These are phyloP conservation scores for Lathronympha strigana DNA, from an alignment of 2,888 invertebrate species.

Conservation along the genomic window DNA sequence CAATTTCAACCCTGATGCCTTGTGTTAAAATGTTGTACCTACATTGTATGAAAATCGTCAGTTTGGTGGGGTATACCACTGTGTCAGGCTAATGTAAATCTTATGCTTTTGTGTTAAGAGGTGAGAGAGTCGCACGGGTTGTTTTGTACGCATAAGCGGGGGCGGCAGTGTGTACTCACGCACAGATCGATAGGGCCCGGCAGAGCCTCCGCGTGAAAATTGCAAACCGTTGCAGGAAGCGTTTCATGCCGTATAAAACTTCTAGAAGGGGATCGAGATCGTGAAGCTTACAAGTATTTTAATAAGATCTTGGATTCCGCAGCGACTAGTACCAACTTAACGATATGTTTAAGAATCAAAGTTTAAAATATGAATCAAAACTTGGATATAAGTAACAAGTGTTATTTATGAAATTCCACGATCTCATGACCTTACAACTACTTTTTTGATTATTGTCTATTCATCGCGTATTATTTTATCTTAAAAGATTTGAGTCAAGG, in stretches of 20 bases:
- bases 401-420: too few species aligned
- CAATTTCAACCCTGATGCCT: constrained; percentile 17
- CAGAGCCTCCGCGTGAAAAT: constrained; percentile 78
- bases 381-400: background rate
- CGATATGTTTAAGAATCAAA: too few species aligned
- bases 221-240: constrained; percentile 68
- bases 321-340: background rate
- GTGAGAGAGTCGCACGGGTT: background rate
- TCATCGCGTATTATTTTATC: too few species aligned
- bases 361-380: background rate
- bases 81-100: constrained; percentile 26
- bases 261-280: constrained; percentile 54
- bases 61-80: background rate
- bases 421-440: too few species aligned
- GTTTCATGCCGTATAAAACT: constrained; percentile 59
- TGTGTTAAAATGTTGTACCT: constrained; percentile 20
- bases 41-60: constrained; percentile 17
- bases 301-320: background rate
- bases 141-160: constrained; percentile 62
- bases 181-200: constrained; percentile 73
- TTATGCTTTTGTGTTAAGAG: constrained; percentile 39
- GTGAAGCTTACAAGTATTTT: background rate
- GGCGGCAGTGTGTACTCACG: constrained; percentile 79
- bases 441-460: too few species aligned
- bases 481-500: too few species aligned